Conservation (phyloP, 2,888 invertebrate species). For the Magallana nippona region DNA sequence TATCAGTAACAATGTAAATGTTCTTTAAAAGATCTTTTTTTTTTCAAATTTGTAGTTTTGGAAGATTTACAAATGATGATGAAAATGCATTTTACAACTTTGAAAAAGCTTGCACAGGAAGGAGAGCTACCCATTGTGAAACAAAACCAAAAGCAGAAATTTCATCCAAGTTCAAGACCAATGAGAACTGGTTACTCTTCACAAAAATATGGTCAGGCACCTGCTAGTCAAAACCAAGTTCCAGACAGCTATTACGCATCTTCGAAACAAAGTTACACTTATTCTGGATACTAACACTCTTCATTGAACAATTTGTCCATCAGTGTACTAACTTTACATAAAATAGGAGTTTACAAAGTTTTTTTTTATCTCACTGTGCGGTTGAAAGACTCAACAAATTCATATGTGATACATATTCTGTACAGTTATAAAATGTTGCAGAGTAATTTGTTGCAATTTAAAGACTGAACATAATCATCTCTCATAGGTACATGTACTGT, state of each 20-base stretch:
- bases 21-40: neutral
- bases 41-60: conserved; percentile 64
- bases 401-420: no score
- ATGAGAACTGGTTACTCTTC: neutral
- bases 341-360: no score
- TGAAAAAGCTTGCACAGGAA: conserved; percentile 62
- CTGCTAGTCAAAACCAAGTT: neutral
- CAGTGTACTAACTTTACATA: no score
- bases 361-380: no score
- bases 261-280: neutral
- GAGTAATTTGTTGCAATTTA: no score
- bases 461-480: no score
- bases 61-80: conserved; percentile 70
- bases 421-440: no score
- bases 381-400: no score
- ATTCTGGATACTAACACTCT: neutral
- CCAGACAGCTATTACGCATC: neutral
- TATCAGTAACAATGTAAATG: no score
- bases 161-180: neutral
- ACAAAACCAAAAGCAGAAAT: conserved; percentile 48
- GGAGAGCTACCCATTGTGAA: conserved; percentile 63
- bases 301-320: no score
- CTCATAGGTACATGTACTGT: no score
- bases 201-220: neutral
- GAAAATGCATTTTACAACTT: conserved; percentile 64